Evolutionary conservation across 2,888 invertebrate genomes (phyloP).

Genomic region (Autographa pulchrina): DNA sequence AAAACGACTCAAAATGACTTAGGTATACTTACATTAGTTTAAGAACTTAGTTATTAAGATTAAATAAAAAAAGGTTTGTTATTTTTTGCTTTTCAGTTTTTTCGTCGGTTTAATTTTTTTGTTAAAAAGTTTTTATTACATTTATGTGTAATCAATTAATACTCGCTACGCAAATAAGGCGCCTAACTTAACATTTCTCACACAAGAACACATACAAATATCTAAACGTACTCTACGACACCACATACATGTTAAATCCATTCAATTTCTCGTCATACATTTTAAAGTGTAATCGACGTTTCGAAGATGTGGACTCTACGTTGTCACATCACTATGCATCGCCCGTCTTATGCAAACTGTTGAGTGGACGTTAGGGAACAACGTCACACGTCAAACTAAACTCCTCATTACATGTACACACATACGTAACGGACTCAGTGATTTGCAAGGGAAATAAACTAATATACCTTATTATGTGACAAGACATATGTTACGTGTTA

Average conservation of each 20-base stretch:
- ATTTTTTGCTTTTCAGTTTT: too few relatives aligned
- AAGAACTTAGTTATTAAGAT: too few relatives aligned
- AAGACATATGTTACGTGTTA: too few relatives aligned
- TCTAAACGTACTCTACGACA: not conserved
- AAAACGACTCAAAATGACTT: too few relatives aligned
- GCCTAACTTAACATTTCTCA: not conserved
- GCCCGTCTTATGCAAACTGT: conserved; percentile 24
- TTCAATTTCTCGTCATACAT: conserved; percentile 1
- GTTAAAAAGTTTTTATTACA: too few relatives aligned
- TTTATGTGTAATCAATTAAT: not conserved
- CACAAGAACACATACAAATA: not conserved
- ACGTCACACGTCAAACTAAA: conserved; percentile 19
- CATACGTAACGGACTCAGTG: conserved; percentile 13
- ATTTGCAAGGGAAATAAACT: not conserved
- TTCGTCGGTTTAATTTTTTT: too few relatives aligned
- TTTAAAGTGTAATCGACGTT: conserved; percentile 3
- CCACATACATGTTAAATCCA: not conserved
- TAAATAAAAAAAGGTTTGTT: too few relatives aligned
- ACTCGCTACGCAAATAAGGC: not conserved
- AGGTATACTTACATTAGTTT: too few relatives aligned
- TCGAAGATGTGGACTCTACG: not conserved
- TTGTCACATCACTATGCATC: conserved; percentile 6
- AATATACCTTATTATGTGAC: not conserved
- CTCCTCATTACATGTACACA: conserved; percentile 25
- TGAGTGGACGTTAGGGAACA: conserved; percentile 25